These are phyloP conservation scores for Yponomeuta evonymella DNA, from an alignment of 2,888 invertebrate genomes.

Conservation along the genomic window DNA sequence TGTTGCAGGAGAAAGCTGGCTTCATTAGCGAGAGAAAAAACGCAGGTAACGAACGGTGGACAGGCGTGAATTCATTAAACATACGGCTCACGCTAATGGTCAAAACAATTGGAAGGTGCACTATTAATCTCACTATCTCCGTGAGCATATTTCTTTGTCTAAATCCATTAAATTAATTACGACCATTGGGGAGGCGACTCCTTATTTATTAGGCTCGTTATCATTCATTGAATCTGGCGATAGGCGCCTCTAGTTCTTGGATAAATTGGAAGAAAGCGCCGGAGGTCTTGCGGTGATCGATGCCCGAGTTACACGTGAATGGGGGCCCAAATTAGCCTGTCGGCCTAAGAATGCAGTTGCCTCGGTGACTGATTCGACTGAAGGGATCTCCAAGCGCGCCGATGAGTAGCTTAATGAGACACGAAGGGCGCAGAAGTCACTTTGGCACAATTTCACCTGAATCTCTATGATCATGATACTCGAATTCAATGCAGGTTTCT, in stretches of 20 bases:
- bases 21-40: conserved; percentile 7
- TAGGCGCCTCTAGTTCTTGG: conserved; percentile 49
- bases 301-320: conserved; percentile 67
- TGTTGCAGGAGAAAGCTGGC: conserved; percentile 2
- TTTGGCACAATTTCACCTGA: no score
- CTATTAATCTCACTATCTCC: conserved; percentile 71
- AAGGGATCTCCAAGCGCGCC: conserved; percentile 32
- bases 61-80: conserved; percentile 1
- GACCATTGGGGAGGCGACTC: conserved; percentile 66
- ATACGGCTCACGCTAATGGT: conserved; percentile 42
- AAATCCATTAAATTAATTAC: conserved; percentile 76
- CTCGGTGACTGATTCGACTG: conserved; percentile 58
- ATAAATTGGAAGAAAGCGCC: conserved; percentile 58
- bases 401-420: background rate
- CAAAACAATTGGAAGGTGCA: conserved; percentile 52
- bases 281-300: conserved; percentile 56
- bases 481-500: no score
- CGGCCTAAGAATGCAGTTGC: conserved; percentile 67
- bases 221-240: conserved; percentile 74
- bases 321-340: conserved; percentile 68
- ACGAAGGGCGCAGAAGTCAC: no score
- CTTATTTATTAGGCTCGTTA: conserved; percentile 75
- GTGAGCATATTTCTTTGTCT: conserved; percentile 74
- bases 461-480: no score
- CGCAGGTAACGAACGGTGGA: background rate